phyloP scores from a whole-genome alignment of 1,140 invertebrate species.

The Onthophagus taurus region DNA sequence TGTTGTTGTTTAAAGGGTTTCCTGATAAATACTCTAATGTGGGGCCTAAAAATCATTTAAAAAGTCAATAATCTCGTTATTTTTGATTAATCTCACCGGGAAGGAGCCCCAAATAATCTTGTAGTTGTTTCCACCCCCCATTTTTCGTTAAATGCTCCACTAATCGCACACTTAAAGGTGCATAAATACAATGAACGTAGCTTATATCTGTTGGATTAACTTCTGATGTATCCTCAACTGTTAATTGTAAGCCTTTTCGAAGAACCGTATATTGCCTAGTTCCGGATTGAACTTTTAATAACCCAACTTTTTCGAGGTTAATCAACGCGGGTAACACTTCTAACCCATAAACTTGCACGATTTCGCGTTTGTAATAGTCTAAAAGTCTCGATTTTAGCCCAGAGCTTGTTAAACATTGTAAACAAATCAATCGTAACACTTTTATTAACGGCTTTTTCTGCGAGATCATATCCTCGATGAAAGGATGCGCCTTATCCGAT shows the following conservation, averaged over 20 bases:
- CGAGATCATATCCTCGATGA: slow-evolving; percentile 87
- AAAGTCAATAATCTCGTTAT: not conserved
- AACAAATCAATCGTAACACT: slow-evolving; percentile 79
- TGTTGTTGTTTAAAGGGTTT: slow-evolving; percentile 34
- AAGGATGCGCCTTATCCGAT: slow-evolving; percentile 76
- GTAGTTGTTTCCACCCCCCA: slow-evolving; percentile 64
- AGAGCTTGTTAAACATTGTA: slow-evolving; percentile 79
- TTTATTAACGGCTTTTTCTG: slow-evolving; percentile 70
- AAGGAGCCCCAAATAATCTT: slow-evolving; percentile 50
- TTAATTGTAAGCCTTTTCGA: slow-evolving; percentile 67
- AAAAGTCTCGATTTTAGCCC: slow-evolving; percentile 84
- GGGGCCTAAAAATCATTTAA: slow-evolving; percentile 38
- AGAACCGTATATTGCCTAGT: slow-evolving; percentile 59
- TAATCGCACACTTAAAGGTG: slow-evolving; percentile 83
- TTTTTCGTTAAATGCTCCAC: slow-evolving; percentile 76
- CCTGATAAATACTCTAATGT: slow-evolving; percentile 43
- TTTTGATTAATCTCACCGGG: slow-evolving; percentile 30
- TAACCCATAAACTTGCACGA: slow-evolving; percentile 86
- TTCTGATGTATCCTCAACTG: slow-evolving; percentile 80
- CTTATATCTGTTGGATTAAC: slow-evolving; percentile 79
- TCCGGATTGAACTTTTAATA: slow-evolving; percentile 65
- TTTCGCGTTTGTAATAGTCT: slow-evolving; percentile 87
- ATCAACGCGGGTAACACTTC: slow-evolving; percentile 73
- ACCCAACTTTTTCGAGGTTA: slow-evolving; percentile 80
- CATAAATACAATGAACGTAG: slow-evolving; percentile 90